Conservation (phyloP, 2,797 vertebrate genomes). For the Lepus townsendii region DNA sequence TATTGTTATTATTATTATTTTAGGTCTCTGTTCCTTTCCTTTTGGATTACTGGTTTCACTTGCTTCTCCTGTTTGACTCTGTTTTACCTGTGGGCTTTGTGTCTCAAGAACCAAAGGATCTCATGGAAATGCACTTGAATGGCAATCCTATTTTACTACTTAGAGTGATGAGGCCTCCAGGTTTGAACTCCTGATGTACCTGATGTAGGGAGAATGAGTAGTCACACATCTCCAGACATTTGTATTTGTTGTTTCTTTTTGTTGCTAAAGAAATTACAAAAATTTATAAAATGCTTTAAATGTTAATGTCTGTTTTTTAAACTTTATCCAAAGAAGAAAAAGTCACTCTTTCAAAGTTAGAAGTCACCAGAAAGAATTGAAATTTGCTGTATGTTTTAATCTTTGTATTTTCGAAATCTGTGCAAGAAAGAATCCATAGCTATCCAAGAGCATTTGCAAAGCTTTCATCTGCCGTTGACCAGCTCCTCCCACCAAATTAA, state of each 20-base stretch:
- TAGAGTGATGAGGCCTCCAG: neutral
- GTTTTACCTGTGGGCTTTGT: conserved; percentile 9
- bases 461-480: conserved; percentile 85
- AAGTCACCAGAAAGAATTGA: conserved; percentile 79
- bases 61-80: neutral
- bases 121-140: neutral
- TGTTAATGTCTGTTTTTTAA: conserved; percentile 63
- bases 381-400: conserved; percentile 75
- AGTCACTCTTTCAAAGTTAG: conserved; percentile 78
- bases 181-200: neutral
- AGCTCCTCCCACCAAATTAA: conserved; percentile 80
- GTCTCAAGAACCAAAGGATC: neutral
- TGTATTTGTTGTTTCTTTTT: conserved; percentile 48
- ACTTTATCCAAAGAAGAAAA: conserved; percentile 85
- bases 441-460: conserved; percentile 83
- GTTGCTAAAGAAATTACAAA: conserved; percentile 68
- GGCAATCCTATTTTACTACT: conserved; percentile 19
- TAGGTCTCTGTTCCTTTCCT: neutral
- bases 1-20: neutral
- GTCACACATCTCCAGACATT: conserved; percentile 29
- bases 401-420: conserved; percentile 79
- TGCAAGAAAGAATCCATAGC: conserved; percentile 80
- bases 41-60: conserved; percentile 9
- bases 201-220: conserved; percentile 12
- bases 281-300: conserved; percentile 67